Conservation (phyloP, 2,888 invertebrate species). For the Cataglyphis rosenhaueri region DNA sequence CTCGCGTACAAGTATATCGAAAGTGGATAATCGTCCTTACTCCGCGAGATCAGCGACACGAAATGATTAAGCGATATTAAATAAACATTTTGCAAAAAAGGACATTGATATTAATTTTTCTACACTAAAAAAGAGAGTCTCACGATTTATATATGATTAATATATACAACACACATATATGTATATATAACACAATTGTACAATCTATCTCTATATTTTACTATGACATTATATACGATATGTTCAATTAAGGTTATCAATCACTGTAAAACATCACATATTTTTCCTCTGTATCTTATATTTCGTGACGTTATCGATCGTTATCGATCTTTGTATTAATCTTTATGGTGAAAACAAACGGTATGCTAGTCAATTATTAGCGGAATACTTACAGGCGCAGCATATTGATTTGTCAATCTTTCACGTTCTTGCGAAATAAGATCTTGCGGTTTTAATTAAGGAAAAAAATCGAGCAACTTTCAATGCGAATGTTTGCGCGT, state of each 20-base stretch:
- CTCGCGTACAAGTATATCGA: background rate
- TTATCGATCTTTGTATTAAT: background rate
- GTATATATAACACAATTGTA: background rate
- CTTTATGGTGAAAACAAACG: background rate
- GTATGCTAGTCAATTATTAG: constrained; percentile 27
- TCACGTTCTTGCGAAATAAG: constrained; percentile 5
- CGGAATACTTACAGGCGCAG: constrained; percentile 65
- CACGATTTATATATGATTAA: background rate
- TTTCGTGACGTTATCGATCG: background rate
- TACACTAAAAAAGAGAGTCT: background rate
- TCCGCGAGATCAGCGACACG: background rate
- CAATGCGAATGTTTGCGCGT: constrained; percentile 24
- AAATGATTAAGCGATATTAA: background rate
- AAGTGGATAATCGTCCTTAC: background rate
- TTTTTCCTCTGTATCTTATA: background rate
- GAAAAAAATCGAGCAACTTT: constrained; percentile 50
- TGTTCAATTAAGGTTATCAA: background rate
- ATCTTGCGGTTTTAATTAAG: background rate
- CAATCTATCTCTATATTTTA: background rate
- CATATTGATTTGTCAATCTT: constrained; percentile 54
- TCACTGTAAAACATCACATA: background rate
- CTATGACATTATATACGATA: background rate
- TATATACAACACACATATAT: no score
- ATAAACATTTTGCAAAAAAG: background rate
- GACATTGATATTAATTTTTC: background rate